Conservation (phyloP, 2,888 invertebrate genomes). For the Gastrophysa polygoni region DNA sequence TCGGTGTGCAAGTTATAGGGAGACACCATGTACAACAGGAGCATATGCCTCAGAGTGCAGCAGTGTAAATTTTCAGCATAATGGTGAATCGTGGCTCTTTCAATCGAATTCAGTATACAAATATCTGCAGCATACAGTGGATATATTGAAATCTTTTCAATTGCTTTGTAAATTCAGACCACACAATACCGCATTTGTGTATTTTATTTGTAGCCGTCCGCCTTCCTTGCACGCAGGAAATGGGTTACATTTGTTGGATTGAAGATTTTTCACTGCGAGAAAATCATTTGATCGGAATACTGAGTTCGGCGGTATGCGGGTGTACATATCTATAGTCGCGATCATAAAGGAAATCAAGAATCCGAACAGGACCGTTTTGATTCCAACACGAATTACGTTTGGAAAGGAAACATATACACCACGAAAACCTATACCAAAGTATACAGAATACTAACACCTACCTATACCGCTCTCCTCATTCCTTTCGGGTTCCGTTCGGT, state of each 20-base stretch:
- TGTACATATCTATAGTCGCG: constrained; percentile 27
- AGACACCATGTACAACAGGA: constrained; percentile 42
- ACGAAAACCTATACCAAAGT: no score
- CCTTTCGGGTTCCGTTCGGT: no score
- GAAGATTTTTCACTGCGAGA: constrained; percentile 52
- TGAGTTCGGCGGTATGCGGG: constrained; percentile 31
- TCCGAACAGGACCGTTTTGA: no score
- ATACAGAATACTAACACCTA: no score
- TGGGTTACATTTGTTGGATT: constrained; percentile 58
- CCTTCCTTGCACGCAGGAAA: constrained; percentile 53
- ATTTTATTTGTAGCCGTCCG: constrained; percentile 58
- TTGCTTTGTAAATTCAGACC: constrained; percentile 60
- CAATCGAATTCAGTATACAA: constrained; percentile 58
- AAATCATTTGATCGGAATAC: constrained; percentile 45
- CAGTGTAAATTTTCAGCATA: constrained; percentile 61
- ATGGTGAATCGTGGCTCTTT: constrained; percentile 57
- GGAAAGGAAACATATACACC: no score
- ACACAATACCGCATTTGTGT: constrained; percentile 58
- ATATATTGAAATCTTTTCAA: constrained; percentile 60
- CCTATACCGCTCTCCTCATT: no score
- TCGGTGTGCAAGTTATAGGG: no score
- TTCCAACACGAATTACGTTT: no score
- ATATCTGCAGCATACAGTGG: constrained; percentile 58
- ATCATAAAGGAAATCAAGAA: neutral
- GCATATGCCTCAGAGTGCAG: constrained; percentile 59